phyloP scores from a whole-genome alignment of 2,888 invertebrate genomes.

The Linyphia triangularis region DNA sequence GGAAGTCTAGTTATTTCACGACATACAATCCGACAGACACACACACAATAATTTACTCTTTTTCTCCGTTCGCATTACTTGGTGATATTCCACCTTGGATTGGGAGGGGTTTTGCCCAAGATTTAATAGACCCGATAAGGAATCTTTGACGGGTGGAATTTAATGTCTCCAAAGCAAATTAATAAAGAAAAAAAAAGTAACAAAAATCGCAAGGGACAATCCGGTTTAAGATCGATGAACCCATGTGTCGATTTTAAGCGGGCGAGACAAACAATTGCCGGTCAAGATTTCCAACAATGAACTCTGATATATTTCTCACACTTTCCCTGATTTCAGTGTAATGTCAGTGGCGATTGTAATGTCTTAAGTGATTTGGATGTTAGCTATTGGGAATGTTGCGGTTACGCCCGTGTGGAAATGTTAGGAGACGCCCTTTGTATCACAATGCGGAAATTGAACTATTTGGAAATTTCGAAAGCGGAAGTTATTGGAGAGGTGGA shows the following conservation, averaged over 20 bases:
- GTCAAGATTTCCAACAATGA: neutral
- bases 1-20: no score
- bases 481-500: neutral
- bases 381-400: neutral
- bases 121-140: conserved; percentile 7
- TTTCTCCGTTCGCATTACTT: no score
- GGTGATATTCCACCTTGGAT: neutral
- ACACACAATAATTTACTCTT: neutral
- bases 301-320: neutral
- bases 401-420: no score
- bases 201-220: neutral
- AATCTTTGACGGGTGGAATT: conserved; percentile 19
- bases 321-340: neutral
- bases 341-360: neutral
- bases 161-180: conserved; percentile 19
- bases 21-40: neutral
- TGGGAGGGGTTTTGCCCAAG: neutral
- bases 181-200: no score
- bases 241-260: conserved; percentile 7
- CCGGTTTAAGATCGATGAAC: conserved; percentile 41
- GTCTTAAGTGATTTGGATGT: no score
- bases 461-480: neutral
- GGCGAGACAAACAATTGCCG: neutral
- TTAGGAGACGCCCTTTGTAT: neutral
- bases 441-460: neutral